Evolutionary conservation across 2,113 vertebrate species (phyloP), one percentile per base, ranked within the genome.

Genomic region (Globicephala melas): DNA sequence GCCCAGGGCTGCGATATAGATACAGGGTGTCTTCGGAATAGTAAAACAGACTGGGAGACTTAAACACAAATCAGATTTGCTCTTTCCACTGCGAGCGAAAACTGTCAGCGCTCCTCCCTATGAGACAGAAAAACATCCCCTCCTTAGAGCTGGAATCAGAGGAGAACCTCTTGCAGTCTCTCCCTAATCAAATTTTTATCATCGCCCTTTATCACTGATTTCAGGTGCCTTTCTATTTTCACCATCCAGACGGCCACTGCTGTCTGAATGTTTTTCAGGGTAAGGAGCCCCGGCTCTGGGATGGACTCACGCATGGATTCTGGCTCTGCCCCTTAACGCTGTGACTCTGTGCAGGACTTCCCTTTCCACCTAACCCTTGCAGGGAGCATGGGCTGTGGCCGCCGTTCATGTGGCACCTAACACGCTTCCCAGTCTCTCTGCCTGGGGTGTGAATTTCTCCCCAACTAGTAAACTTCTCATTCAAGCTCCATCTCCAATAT

Each of bases 281-380:
- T 4, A 81, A 55, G 38, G 13, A 67, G 14, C 12, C 2, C 1
- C 0, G 0, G 12, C 13, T 62, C 38, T n/a, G 20, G 6, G 28
- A 25, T 60, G n/a, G 36, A 67, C 23, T 33, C n/a, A 15, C 6
- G 1, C 11, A 12, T 13, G 55, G 58, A 67, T 77, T 90, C 53
- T 2, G 44, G 13, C 8, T 90, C 21, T 20, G 8, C 4, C 12
- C 13, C 33, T 18, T 8, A 8, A n/a, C 5, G 33, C 50, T 53
- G 2, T 6, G 53, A 47, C 68, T 47, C 38, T 17, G 8, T 21
- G 31, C 55, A 26, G 7, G n/a, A 55, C 9, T 53, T 38, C 3
- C 20, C 44, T 44, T 31, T 55, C 47, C 14, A 7, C n/a, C 38
- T 73, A 18, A 12, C 2, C 38, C 5, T 1, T 2, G 8, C 25